Base-by-base conservation (phyloP, 2,113 vertebrate species). In the Pyrgilauda ruficollis region DNA sequence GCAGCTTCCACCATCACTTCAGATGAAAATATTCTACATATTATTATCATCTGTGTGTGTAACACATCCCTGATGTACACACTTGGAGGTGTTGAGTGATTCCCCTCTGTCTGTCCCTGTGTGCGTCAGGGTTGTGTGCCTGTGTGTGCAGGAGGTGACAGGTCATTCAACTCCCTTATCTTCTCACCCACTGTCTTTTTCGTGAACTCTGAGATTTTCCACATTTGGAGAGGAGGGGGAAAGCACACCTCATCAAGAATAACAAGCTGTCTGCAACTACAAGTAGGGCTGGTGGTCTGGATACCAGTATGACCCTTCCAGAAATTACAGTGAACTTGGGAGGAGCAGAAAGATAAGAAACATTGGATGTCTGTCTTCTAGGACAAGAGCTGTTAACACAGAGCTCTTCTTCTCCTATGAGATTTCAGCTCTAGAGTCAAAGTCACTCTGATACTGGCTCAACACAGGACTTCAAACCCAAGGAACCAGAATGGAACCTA, bases 91-190 rank as follows among this genome's bases (percentile, higher is more conserved):
- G 97, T 3, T 96, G 94, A 97, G 84, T 87, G 81, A 94, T 89
- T 85, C 64, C 85, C 75, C 84, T 68, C 61, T 24, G 64, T 41
- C 82, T 86, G 74, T 78, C 53, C 74, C 92, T 69, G 44, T 85
- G 81, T 92, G 76, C 59, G 1, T 73, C 92, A 90, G 90, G 90
- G 58, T 14, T 73, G 28, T 66, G 53, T 52, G 69, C 13, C 46
- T n/a, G 67, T 27, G 70, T 33, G 62, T 81, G 84, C 43, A 84
- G 94, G 93, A 92, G 96, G 87, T 90, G 90, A 93, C 73, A 68
- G 96, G 72, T 63, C 81, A 85, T 76, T 94, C 87, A 86, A 8
- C 82, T 53, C 39, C 88, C 88, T 96, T 97, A 97, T 97, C 97
- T 97, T 93, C 90, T 95, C 96, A 85, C 80, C 58, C 88, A 78